Conservation (phyloP, 1,140 invertebrate species). For the Anastatus disparis region DNA sequence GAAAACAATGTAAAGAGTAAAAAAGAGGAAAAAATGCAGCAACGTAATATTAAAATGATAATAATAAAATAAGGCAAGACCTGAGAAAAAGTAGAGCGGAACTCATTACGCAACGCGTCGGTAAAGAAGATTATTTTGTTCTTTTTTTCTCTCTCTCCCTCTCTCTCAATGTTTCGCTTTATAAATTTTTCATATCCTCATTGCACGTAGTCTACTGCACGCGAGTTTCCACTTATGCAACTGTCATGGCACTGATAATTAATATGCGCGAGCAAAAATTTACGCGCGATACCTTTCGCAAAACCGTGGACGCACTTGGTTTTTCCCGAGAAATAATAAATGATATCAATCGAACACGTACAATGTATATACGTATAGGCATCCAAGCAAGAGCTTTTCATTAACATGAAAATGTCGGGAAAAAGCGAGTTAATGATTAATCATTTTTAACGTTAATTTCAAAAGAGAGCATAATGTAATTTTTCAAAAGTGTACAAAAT, state of each 20-base stretch:
- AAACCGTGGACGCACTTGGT: not conserved
- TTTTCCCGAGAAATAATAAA: not conserved
- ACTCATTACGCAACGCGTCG: not conserved
- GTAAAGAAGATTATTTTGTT: slow-evolving; percentile 2
- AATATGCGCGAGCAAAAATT: not conserved
- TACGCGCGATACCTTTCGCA: too few species aligned
- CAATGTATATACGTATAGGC: too few species aligned
- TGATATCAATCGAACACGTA: not conserved
- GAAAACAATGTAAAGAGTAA: not conserved
- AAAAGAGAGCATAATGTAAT: not conserved
- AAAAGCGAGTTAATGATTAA: not conserved
- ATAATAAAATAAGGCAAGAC: not conserved
- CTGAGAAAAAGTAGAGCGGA: not conserved
- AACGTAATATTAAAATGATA: not conserved
- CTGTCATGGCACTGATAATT: slow-evolving; percentile 1
- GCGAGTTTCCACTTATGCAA: not conserved
- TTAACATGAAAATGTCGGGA: not conserved
- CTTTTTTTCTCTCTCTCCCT: too few species aligned
- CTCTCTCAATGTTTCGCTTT: too few species aligned
- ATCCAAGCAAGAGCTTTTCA: not conserved
- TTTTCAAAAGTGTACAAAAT: not conserved
- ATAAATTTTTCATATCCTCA: not conserved
- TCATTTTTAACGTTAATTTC: not conserved
- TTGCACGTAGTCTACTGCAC: too few species aligned
- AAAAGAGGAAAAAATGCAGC: not conserved